Evolutionary conservation across 2,888 invertebrate species (phyloP).

Genomic region (Cyrtodaria siliqua): DNA sequence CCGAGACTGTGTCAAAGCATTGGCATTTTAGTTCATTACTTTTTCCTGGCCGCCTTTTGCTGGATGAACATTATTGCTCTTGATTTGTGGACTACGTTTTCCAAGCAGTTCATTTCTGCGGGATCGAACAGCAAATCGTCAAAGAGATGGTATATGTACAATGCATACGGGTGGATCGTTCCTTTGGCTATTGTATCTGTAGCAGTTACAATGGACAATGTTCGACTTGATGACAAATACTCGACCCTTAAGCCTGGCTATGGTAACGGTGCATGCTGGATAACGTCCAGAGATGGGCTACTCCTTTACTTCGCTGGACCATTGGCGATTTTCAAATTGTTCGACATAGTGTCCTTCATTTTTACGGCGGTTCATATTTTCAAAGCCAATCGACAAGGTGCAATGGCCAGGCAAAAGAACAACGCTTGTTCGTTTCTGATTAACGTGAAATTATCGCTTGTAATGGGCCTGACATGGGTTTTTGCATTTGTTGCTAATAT

Average conservation of each 20-base stretch:
- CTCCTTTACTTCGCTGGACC: constrained; percentile 88
- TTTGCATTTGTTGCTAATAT: constrained; percentile 86
- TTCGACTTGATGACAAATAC: constrained; percentile 75
- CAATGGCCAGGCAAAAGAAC: constrained; percentile 39
- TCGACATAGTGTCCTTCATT: constrained; percentile 87
- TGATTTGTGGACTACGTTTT: constrained; percentile 88
- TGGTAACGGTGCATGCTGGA: constrained; percentile 87
- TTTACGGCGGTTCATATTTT: constrained; percentile 88
- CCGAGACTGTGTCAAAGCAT: constrained; percentile 69
- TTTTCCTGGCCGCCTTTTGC: constrained; percentile 87
- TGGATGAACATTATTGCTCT: constrained; percentile 88
- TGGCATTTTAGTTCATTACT: constrained; percentile 87
- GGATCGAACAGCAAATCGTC: constrained; percentile 53
- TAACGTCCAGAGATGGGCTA: constrained; percentile 87
- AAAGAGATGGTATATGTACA: constrained; percentile 75
- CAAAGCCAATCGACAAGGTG: constrained; percentile 48
- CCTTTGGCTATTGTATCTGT: constrained; percentile 83
- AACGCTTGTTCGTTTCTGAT: constrained; percentile 65
- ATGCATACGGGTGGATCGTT: constrained; percentile 85
- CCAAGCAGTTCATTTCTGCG: constrained; percentile 61
- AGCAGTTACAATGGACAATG: constrained; percentile 86
- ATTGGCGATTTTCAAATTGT: constrained; percentile 86
- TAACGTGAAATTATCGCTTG: constrained; percentile 81
- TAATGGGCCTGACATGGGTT: constrained; percentile 87
- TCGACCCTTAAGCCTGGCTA: constrained; percentile 85